A percentile compares a stretch with the other conserved stretches of the same genome.
Evolutionary conservation across 2,113 vertebrate species (phyloP).

Genomic region (Centropristis striata): DNA sequence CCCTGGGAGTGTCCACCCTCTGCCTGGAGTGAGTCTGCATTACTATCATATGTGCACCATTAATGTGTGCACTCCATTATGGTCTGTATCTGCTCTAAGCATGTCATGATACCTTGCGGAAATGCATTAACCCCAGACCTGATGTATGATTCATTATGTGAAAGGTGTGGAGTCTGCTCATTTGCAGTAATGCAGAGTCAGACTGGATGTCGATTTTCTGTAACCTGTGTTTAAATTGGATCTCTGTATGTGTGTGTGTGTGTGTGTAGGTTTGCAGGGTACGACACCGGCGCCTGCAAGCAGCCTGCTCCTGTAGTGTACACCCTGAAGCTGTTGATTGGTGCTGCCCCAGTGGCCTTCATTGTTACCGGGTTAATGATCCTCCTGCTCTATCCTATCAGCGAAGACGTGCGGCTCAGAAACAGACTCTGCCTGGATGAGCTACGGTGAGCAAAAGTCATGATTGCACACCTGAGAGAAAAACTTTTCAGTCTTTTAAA

Average conservation of each 20-base stretch:
- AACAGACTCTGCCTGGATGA: constrained; percentile 87
- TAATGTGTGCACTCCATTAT: not conserved
- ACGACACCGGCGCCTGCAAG: constrained; percentile 89
- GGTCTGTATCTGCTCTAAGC: not conserved
- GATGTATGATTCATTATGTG: constrained; percentile 25
- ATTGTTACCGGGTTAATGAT: constrained; percentile 91
- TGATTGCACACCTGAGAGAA: not conserved
- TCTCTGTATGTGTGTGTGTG: constrained; percentile 14
- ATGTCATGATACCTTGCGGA: constrained; percentile 8
- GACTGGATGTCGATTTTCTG: constrained; percentile 6
- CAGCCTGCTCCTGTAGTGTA: constrained; percentile 90
- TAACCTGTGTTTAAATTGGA: constrained; percentile 31
- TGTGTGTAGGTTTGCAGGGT: constrained; percentile 91
- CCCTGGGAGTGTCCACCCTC: constrained; percentile 94
- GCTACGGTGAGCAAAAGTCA: constrained; percentile 83
- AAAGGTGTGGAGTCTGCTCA: constrained; percentile 35
- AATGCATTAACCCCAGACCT: constrained; percentile 25
- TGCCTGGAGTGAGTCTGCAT: constrained; percentile 92
- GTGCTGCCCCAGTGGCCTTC: constrained; percentile 91
- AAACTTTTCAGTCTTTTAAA: not conserved
- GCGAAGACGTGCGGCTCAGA: constrained; percentile 87
- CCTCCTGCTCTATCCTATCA: constrained; percentile 91
- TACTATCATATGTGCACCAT: not conserved
- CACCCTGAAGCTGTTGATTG: constrained; percentile 93
- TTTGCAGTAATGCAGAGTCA: constrained; percentile 23